Evolutionary conservation across 1,140 invertebrate species (phyloP), one percentile per base, ranked within the genome.

Genomic region (Venustaconcha ellipsiformis): DNA sequence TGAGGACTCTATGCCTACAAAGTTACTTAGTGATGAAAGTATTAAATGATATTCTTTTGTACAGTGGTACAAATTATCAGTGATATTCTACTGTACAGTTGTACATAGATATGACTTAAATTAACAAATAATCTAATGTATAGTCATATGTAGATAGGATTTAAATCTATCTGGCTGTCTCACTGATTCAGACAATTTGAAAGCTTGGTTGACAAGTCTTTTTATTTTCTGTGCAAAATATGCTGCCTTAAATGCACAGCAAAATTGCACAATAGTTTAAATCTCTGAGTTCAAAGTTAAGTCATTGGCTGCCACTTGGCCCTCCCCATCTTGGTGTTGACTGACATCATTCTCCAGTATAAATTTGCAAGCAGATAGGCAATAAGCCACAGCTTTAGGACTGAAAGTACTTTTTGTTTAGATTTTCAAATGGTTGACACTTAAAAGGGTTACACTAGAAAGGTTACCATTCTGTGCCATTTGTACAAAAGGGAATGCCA

Each of bases 401-500:
- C 30, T 13, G 18, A 17, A 8, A 73, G 23, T 14, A 57, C 15
- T 15, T 57, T 14, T 64, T 72, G 81, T 13, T 72, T 23, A 71
- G 55, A 13, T 15, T 20, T 4, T 58, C 59, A 64, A 59, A 72
- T 63, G 20, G 48, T 23, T 67, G n/a, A 62, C 63, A 26, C 30
- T 83, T 79, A 59, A 83, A 83, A 37, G 17, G 87, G 83, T 23
- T 84, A 86, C n/a, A n/a, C n/a, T n/a, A n/a, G n/a, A n/a, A n/a
- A n/a, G n/a, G n/a, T n/a, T n/a, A n/a, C 17, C 86, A 85, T 64
- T 90, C 75, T 23, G 86, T 83, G 80, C 83, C 75, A 26, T 87
- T 81, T 26, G 83, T 86, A 59, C 87, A 86, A 81, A 90, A 89
- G 0, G 86, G 88, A 57, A 67, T 12, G 58, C 67, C 2, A 68